Percentiles rank a stretch among this genome's conserved stretches.
Conservation (phyloP, 2,888 invertebrate species). For the Sphaeridia pumilis region DNA sequence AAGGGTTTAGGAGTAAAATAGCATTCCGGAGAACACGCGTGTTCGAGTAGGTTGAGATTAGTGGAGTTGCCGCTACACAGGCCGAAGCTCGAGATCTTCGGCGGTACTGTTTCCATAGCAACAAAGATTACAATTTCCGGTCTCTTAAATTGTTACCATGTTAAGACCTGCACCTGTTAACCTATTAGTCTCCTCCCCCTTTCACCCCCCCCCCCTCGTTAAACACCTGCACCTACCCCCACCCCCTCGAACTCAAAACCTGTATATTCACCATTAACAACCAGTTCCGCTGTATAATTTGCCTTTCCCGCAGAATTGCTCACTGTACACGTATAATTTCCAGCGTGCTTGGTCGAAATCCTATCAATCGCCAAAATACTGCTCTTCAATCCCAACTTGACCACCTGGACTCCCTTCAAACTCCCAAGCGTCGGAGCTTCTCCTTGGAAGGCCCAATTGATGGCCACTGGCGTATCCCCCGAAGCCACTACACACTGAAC, state of each 20-base stretch:
- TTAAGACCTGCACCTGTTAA: no score
- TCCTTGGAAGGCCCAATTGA: slow-evolving; percentile 28
- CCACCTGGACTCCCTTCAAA: slow-evolving; percentile 35
- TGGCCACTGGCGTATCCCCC: slow-evolving; percentile 37
- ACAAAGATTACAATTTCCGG: neutral
- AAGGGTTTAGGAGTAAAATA: no score
- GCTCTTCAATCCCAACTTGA: slow-evolving; percentile 48
- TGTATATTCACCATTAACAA: slow-evolving; percentile 33
- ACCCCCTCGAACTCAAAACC: neutral
- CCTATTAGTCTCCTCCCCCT: no score
- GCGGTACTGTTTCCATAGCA: slow-evolving; percentile 38
- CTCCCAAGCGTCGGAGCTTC: slow-evolving; percentile 15
- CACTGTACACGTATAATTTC: slow-evolving; percentile 41
- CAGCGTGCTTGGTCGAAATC: slow-evolving; percentile 37
- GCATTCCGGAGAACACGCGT: no score
- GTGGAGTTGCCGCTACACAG: no score
- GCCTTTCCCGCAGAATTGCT: slow-evolving; percentile 37
- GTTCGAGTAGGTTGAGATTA: no score
- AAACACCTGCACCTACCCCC: neutral
- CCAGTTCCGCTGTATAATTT: slow-evolving; percentile 37
- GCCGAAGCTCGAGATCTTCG: slow-evolving; percentile 48
- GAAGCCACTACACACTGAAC: slow-evolving; percentile 38
- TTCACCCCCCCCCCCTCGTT: no score
- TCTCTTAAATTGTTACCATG: neutral
- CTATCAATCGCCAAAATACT: slow-evolving; percentile 49